Evolutionary conservation across 2,797 vertebrate genomes (phyloP).

Genomic region (Characodon lateralis): DNA sequence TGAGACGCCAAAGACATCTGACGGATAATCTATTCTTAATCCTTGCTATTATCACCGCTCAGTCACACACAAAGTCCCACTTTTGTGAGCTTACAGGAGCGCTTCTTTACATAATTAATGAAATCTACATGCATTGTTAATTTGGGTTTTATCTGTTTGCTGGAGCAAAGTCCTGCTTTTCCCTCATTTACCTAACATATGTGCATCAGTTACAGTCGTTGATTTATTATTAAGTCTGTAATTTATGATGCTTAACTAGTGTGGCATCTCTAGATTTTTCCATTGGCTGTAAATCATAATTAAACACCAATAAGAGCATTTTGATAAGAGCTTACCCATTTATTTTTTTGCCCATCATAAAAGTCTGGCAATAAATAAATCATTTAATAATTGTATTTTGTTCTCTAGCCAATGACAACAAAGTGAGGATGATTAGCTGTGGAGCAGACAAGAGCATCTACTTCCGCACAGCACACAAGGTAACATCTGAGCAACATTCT

Average conservation of each 20-base stretch:
- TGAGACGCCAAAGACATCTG: conserved; percentile 60
- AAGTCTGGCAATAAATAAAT: not conserved
- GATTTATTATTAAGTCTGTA: not conserved
- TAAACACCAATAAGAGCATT: not conserved
- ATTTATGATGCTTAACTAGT: not conserved
- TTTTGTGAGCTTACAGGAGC: conserved; percentile 22
- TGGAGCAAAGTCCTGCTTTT: not conserved
- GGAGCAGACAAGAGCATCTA: conserved; percentile 98
- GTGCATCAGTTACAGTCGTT: not conserved
- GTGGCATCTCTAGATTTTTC: too few relatives aligned
- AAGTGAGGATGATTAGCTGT: conserved; percentile 94
- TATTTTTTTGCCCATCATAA: not conserved
- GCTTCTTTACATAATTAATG: conserved; percentile 47
- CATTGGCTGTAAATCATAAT: not conserved
- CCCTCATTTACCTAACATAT: not conserved
- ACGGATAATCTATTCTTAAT: conserved; percentile 58
- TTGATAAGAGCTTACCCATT: not conserved
- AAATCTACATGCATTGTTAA: conserved; percentile 5
- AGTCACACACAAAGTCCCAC: conserved; percentile 20
- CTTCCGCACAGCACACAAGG: conserved; percentile 92
- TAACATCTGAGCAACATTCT: conserved; percentile 47
- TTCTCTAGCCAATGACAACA: conserved; percentile 86
- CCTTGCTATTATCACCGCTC: conserved; percentile 42
- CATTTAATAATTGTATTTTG: not conserved
- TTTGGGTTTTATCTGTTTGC: conserved; percentile 31